Evolutionary conservation across 2,113 vertebrate species (phyloP), one percentile per base, ranked within the genome.

Genomic region (Baryphthengus martii): DNA sequence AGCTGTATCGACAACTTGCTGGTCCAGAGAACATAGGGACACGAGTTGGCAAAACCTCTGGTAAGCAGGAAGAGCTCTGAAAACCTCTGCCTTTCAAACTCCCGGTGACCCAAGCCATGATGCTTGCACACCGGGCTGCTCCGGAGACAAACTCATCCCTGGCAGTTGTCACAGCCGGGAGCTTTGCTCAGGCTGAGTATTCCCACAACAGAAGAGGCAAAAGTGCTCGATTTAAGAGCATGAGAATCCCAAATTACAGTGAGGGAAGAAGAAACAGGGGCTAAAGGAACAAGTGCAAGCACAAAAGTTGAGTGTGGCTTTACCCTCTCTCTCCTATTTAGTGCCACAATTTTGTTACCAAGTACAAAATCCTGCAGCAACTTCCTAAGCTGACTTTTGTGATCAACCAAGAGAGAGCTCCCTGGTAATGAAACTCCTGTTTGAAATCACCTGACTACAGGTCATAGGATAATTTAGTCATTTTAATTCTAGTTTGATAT

Each of bases 201-300:
- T 5, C 33, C 52, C 35, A 50, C 12, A 77, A 20, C 4, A 81
- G 14, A 85, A 66, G 26, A 44, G 26, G 59, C 28, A 89, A 29
- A 78, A 85, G n/a, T 0, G 0, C 13, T 42, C 55, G 4, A 10
- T 58, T 80, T 84, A 39, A 81, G 23, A 85, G 65, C 66, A 37
- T 3, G 2, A 93, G 47, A 93, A 91, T 20, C 42, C 39, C 72
- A 75, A 89, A 44, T 33, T 7, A 84, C 13, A 78, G 23, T 0
- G 0, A 78, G 26, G 5, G 9, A 62, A 71, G 5, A 87, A 7
- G 18, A 85, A 50, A 68, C 0, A 0, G 11, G 35, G 24, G 23
- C 47, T 67, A 39, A 78, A 81, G 13, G 5, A 78, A 26, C 1
- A 1, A 78, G 9, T 67, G 5, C 0, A 0, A 66, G 28, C 37